Base-by-base conservation (phyloP, 1,140 invertebrate genomes). In the Protaetia brevitarsis region DNA sequence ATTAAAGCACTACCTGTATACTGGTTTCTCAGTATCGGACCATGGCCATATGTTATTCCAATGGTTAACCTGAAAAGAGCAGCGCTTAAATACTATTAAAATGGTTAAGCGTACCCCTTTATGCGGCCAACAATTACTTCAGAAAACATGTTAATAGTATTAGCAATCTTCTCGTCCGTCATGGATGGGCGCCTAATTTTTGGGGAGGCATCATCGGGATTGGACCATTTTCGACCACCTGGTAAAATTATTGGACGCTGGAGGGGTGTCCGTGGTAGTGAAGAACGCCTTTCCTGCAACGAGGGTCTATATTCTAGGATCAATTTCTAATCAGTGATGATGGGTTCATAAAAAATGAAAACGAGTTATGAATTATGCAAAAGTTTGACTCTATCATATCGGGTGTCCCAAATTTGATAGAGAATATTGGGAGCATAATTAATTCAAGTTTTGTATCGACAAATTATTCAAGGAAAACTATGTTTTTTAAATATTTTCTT, bases 101-200 rank as follows among this genome's bases (percentile, higher is more conserved):
- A 59, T 65, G 45, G 56, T 29, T 62, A 56, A 59, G 69, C 75
- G 77, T 83, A 92, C 91, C 90, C 90, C 74, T 90, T 80, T 59
- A 86, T 85, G 74, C 85, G 87, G 67, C 90, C 91, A 45, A 86
- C 84, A 60, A 93, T 88, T 11, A 92, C 83, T 80, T 92, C 89
- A 5, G 89, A 86, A 73, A 91, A 89, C 11, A 86, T 85, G 62
- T 86, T 85, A 63, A 93, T 78, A 2, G 87, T 88, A 73, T 91
- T 89, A 37, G 86, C 86, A 36, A 92, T 90, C 78, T 88, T 86
- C 68, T 90, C 87, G 65, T 93, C 91, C 70, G 89, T 87, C 78
- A 89, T 90, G 2, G 71, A 67, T 21, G 68, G 70, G 31, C 67
- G 62, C 21, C 63, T 65, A 45, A 61, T 67, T 16, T 62, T 60